phyloP scores from a whole-genome alignment of 2,888 invertebrate genomes.

The Beris morrisii region DNA sequence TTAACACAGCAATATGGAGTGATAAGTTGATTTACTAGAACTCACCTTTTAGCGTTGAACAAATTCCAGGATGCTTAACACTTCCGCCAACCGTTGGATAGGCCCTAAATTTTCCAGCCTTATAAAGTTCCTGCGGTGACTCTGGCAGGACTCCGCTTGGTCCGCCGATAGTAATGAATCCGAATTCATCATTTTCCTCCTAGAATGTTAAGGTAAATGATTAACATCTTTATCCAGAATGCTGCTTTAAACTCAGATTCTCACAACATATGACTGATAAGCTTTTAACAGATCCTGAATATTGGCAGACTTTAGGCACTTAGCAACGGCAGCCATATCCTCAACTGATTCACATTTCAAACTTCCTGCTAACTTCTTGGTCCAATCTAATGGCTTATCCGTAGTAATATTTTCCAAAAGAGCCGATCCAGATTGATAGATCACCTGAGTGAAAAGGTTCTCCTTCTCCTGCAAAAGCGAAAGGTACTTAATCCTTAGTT shows the following conservation, averaged over 20 bases:
- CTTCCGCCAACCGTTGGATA: conserved; percentile 23
- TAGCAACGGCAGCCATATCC: conserved; percentile 45
- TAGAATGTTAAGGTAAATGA: background rate
- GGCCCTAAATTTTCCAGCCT: conserved; percentile 15
- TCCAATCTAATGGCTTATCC: conserved; percentile 44
- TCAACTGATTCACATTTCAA: conserved; percentile 44
- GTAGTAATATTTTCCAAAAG: conserved; percentile 55
- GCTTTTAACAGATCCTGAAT: conserved; percentile 6
- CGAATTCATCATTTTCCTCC: conserved; percentile 1
- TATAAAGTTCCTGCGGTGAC: conserved; percentile 5
- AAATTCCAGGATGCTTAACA: conserved; percentile 15
- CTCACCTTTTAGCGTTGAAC: background rate
- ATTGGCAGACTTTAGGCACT: conserved; percentile 44
- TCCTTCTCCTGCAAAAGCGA: conserved; percentile 36
- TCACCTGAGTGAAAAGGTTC: conserved; percentile 54
- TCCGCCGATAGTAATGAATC: conserved; percentile 19
- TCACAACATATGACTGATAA: conserved; percentile 11
- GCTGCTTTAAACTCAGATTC: background rate
- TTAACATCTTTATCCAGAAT: too few species aligned
- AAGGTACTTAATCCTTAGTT: background rate
- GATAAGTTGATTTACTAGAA: background rate
- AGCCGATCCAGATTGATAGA: conserved; percentile 56
- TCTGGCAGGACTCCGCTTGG: conserved; percentile 11
- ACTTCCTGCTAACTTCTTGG: conserved; percentile 50
- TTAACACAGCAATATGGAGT: too few species aligned